phyloP scores from a whole-genome alignment of 2,797 vertebrate species.

The Miichthys miiuy region DNA sequence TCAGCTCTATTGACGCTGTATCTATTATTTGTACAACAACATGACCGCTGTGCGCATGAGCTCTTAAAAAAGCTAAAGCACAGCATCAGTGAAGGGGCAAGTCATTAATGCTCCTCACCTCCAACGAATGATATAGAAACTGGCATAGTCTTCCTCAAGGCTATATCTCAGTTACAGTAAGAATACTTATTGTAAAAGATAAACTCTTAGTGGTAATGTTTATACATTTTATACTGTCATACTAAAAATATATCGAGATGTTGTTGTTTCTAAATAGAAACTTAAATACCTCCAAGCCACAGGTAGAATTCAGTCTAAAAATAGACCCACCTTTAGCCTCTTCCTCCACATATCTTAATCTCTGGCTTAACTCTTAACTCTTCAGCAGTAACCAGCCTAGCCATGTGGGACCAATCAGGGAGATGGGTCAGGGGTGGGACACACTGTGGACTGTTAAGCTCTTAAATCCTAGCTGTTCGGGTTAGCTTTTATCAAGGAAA shows the following conservation, averaged over 20 bases:
- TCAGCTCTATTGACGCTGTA: background rate
- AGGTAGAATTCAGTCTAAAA: constrained; percentile 52
- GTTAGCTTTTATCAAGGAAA: constrained; percentile 34
- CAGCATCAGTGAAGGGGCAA: background rate
- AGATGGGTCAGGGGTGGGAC: constrained; percentile 36
- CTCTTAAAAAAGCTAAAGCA: background rate
- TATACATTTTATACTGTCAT: background rate
- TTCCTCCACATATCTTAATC: constrained; percentile 58
- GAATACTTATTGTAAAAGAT: background rate
- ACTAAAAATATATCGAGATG: background rate
- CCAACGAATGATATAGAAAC: background rate
- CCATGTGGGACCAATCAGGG: constrained; percentile 19
- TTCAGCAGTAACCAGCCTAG: constrained; percentile 37
- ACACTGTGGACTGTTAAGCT: constrained; percentile 33
- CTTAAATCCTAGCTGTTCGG: constrained; percentile 31
- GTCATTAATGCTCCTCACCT: background rate
- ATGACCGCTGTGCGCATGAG: background rate
- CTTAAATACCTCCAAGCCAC: constrained; percentile 4
- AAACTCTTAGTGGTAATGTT: background rate
- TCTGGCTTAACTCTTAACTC: constrained; percentile 51
- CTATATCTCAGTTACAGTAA: background rate
- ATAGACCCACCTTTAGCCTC: constrained; percentile 49
- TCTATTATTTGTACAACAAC: background rate
- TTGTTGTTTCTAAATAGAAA: background rate
- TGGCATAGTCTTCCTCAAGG: background rate